These are phyloP conservation scores for Aegithalos caudatus DNA, from an alignment of 2,113 vertebrate genomes.

Conservation along the genomic window DNA sequence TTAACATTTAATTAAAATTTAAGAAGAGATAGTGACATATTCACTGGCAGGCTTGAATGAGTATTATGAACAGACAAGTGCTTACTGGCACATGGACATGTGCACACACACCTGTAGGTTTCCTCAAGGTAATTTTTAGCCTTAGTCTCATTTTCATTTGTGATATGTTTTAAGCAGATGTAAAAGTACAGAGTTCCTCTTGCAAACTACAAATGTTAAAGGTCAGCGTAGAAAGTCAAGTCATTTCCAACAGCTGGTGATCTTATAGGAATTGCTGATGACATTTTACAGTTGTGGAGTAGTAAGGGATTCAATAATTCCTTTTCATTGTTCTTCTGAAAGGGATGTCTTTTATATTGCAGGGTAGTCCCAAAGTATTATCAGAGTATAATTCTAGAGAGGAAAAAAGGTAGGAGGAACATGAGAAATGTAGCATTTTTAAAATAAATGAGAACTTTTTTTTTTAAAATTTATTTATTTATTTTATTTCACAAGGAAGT, in stretches of 20 bases:
- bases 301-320: neutral
- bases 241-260: constrained; percentile 48
- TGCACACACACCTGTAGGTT: rapidly evolving
- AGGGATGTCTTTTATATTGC: neutral
- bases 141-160: neutral
- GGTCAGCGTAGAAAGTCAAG: constrained; percentile 40
- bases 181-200: neutral
- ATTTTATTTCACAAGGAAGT: neutral
- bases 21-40: neutral
- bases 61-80: neutral
- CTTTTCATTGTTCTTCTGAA: neutral
- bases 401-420: no score
- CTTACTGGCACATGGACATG: neutral
- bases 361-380: neutral
- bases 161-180: neutral
- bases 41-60: neutral
- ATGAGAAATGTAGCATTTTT: neutral
- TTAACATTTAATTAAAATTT: neutral
- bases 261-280: constrained; percentile 30
- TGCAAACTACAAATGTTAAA: constrained; percentile 14
- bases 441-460: neutral
- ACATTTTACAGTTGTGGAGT: constrained; percentile 16
- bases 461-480: neutral
- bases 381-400: neutral
- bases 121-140: neutral